These are phyloP conservation scores for Nematolebias whitei DNA, from an alignment of 2,113 vertebrate species.

Conservation along the genomic window DNA sequence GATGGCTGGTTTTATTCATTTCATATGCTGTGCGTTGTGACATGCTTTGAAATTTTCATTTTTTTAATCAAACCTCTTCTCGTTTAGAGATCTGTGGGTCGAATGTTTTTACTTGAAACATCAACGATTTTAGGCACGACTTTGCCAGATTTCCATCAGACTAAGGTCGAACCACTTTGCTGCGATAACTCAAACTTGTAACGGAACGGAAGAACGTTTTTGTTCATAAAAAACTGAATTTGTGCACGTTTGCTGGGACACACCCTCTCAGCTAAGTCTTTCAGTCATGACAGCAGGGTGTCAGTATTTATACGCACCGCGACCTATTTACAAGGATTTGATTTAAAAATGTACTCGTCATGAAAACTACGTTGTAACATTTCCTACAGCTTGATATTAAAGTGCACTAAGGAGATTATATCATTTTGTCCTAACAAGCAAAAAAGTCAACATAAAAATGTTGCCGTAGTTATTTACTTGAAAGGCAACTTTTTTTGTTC, in stretches of 20 bases:
- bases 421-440: conserved; percentile 38
- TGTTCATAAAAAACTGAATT: conserved; percentile 12
- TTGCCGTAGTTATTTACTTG: conserved; percentile 15
- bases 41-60: conserved; percentile 49
- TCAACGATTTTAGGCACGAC: too few relatives aligned
- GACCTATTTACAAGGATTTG: conserved; percentile 35
- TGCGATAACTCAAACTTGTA: background rate
- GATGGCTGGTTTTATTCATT: conserved; percentile 45
- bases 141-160: background rate
- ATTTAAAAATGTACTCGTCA: conserved; percentile 5
- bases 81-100: conserved; percentile 43
- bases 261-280: conserved; percentile 2
- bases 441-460: conserved; percentile 43
- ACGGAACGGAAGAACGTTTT: conserved; percentile 3
- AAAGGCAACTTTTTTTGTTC: conserved; percentile 59
- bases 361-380: conserved; percentile 21
- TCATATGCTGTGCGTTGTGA: conserved; percentile 37
- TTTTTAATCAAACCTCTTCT: conserved; percentile 17
- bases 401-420: conserved; percentile 32
- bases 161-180: too few relatives aligned
- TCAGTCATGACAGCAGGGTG: conserved; percentile 16
- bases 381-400: conserved; percentile 27
- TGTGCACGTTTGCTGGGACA: conserved; percentile 19
- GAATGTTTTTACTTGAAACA: too few relatives aligned
- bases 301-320: conserved; percentile 19